Conservation (phyloP, 2,113 vertebrate genomes). For the Rhea pennata region DNA sequence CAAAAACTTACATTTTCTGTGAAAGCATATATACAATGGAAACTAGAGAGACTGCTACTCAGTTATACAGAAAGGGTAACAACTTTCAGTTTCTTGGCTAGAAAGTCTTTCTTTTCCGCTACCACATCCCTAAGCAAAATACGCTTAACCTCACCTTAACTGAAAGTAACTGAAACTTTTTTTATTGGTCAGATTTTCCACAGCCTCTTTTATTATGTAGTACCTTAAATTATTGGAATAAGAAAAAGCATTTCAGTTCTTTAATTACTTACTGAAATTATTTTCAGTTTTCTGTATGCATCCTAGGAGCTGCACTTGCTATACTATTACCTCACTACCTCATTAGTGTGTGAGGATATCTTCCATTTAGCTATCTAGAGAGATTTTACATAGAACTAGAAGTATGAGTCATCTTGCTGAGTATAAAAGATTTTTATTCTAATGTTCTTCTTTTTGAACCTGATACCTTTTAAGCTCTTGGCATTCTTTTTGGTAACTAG, state of each 20-base stretch:
- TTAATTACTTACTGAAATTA: neutral
- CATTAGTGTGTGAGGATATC: neutral
- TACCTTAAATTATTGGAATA: neutral
- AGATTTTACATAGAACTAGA: neutral
- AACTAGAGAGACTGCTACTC: neutral
- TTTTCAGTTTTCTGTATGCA: neutral
- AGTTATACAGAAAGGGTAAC: neutral
- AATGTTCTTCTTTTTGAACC: neutral
- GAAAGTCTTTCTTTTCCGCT: neutral
- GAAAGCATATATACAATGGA: neutral
- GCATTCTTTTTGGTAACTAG: constrained; percentile 41
- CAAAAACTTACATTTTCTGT: neutral
- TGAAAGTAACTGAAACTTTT: neutral
- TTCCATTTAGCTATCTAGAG: neutral
- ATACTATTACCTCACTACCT: neutral
- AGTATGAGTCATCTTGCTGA: constrained; percentile 10
- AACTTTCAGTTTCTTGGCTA: neutral
- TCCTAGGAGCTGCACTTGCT: neutral
- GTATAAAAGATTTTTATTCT: constrained; percentile 41
- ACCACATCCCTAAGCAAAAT: neutral
- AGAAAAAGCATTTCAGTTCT: neutral
- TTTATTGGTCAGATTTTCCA: neutral
- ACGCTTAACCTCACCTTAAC: neutral
- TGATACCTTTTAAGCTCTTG: constrained; percentile 36
- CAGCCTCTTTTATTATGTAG: neutral